Conservation (phyloP, 1,140 invertebrate genomes). For the Aphelenchoides besseyi region DNA sequence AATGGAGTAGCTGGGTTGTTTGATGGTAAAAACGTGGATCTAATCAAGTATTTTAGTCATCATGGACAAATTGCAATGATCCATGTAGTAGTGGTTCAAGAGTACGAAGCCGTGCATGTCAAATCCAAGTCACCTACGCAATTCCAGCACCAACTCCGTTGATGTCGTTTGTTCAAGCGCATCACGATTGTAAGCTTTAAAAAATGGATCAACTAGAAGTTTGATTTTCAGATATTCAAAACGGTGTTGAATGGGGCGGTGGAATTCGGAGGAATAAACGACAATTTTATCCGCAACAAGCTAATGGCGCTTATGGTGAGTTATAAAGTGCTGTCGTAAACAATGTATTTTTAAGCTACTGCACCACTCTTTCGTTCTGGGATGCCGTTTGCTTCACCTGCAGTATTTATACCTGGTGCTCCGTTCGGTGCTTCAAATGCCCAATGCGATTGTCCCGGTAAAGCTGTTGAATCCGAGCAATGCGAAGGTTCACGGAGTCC, state of each 20-base stretch:
- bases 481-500: slow-evolving; percentile 10
- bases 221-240: slow-evolving; percentile 6
- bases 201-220: neutral
- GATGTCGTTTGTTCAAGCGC: slow-evolving; percentile 12
- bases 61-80: slow-evolving; percentile 23
- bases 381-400: neutral
- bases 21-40: neutral
- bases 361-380: neutral
- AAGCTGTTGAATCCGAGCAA: slow-evolving; percentile 29
- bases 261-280: slow-evolving; percentile 3
- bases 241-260: neutral
- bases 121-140: slow-evolving; percentile 25
- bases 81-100: slow-evolving; percentile 3
- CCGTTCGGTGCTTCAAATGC: slow-evolving; percentile 10
- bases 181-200: slow-evolving; percentile 3
- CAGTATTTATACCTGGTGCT: neutral
- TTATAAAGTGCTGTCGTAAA: no score
- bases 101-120: slow-evolving; percentile 25
- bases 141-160: slow-evolving; percentile 2
- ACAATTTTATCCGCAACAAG: neutral
- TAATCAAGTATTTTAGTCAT: neutral
- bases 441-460: slow-evolving; percentile 32
- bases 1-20: slow-evolving; percentile 21
- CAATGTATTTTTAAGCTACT: slow-evolving; percentile 5
- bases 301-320: neutral